Conservation (phyloP, 1,140 invertebrate species). For the Heterodera carotae region DNA sequence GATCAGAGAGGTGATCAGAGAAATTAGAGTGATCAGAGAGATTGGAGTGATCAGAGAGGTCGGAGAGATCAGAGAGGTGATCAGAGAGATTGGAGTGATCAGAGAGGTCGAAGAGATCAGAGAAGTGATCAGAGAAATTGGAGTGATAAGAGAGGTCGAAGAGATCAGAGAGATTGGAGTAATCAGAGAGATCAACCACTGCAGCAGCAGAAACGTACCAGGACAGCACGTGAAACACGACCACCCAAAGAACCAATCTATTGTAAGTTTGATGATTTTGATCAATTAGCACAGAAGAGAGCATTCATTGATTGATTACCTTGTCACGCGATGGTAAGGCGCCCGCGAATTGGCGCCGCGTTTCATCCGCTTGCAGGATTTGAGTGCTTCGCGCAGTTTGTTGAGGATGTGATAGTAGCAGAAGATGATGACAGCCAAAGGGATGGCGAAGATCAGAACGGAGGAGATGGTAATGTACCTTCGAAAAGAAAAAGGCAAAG, state of each 20-base stretch:
- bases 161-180: slow-evolving; percentile 4
- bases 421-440: slow-evolving; percentile 57
- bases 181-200: neutral
- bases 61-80: no score
- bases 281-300: neutral
- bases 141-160: neutral
- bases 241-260: slow-evolving; percentile 62
- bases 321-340: slow-evolving; percentile 63
- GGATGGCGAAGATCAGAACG: slow-evolving; percentile 61
- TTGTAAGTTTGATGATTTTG: neutral
- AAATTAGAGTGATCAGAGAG: no score
- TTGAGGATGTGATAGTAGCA: slow-evolving; percentile 64
- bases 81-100: no score
- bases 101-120: neutral
- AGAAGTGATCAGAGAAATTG: no score
- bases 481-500: slow-evolving; percentile 33
- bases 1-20: neutral
- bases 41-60: neutral
- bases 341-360: slow-evolving; percentile 48
- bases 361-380: slow-evolving; percentile 54
- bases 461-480: slow-evolving; percentile 65
- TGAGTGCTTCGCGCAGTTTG: slow-evolving; percentile 63
- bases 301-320: slow-evolving; percentile 12
- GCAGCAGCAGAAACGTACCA: slow-evolving; percentile 47
- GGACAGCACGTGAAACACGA: slow-evolving; percentile 63